These are phyloP conservation scores for Adelognathus sp. DNA, from an alignment of 2,888 invertebrate genomes.

Conservation along the genomic window DNA sequence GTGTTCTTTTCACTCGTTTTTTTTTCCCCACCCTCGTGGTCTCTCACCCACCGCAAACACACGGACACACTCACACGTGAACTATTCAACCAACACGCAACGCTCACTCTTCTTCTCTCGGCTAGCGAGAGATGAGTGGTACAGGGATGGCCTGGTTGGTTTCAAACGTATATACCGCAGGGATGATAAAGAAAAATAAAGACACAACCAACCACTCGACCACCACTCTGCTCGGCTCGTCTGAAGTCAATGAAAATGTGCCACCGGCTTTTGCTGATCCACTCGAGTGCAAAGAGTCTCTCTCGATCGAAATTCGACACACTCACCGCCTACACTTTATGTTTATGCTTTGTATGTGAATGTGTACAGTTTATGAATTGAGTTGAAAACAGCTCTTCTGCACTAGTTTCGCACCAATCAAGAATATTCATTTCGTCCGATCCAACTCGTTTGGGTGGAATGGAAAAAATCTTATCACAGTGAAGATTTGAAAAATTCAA, in stretches of 20 bases:
- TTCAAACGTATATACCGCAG: conserved; percentile 34
- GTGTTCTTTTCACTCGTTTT: background rate
- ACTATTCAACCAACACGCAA: background rate
- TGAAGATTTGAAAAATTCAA: too few relatives aligned
- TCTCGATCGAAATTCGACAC: conserved; percentile 10
- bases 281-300: conserved; percentile 34
- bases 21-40: background rate
- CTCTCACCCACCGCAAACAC: background rate
- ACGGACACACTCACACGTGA: background rate
- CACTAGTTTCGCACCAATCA: too few relatives aligned
- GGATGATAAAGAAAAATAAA: conserved; percentile 1
- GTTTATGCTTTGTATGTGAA: too few relatives aligned
- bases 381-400: too few relatives aligned
- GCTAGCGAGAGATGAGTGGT: conserved; percentile 25
- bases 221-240: conserved; percentile 17
- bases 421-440: too few relatives aligned
- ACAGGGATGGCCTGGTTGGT: conserved; percentile 27
- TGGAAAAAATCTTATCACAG: too few relatives aligned
- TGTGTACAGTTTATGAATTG: too few relatives aligned
- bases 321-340: too few relatives aligned
- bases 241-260: background rate
- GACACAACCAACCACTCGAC: conserved; percentile 16
- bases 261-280: conserved; percentile 23
- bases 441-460: too few relatives aligned
- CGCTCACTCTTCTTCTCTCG: conserved; percentile 26